These are phyloP conservation scores for Macrotrachela quadricornifera DNA, from an alignment of 1,140 invertebrate genomes.

Conservation along the genomic window DNA sequence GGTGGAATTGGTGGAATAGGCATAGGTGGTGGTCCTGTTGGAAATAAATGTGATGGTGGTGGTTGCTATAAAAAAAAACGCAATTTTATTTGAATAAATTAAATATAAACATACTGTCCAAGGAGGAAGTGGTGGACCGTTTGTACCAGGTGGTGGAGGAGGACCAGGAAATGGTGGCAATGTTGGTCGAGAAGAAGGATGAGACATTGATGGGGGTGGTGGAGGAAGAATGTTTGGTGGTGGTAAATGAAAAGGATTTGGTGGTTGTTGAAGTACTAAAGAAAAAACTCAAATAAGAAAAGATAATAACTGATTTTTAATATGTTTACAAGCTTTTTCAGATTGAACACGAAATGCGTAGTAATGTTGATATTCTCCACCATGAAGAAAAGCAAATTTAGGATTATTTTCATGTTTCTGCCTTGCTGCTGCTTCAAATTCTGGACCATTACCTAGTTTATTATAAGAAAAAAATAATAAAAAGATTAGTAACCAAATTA, in stretches of 20 bases:
- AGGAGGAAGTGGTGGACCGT: not conserved
- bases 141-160: constrained; percentile 14
- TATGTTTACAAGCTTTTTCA: constrained; percentile 13
- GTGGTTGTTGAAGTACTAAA: constrained; percentile 27
- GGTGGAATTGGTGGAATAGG: not conserved
- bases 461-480: constrained; percentile 38
- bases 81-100: constrained; percentile 16
- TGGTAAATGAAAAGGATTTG: constrained; percentile 36
- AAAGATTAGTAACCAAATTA: constrained; percentile 22
- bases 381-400: constrained; percentile 85
- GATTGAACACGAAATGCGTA: constrained; percentile 78
- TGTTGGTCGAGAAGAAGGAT: constrained; percentile 2
- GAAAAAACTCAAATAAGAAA: not conserved
- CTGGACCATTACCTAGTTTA: constrained; percentile 72
- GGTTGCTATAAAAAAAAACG: not conserved
- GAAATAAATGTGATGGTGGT: constrained; percentile 7
- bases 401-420: constrained; percentile 90
- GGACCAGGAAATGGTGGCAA: constrained; percentile 5
- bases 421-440: constrained; percentile 93
- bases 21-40: constrained; percentile 4
- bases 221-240: not conserved
- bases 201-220: constrained; percentile 8
- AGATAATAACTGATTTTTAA: not conserved
- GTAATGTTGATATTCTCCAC: constrained; percentile 79
- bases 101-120: too few species aligned